These are phyloP conservation scores for Neogobius melanostomus DNA, from an alignment of 2,113 vertebrate species.

Conservation along the genomic window DNA sequence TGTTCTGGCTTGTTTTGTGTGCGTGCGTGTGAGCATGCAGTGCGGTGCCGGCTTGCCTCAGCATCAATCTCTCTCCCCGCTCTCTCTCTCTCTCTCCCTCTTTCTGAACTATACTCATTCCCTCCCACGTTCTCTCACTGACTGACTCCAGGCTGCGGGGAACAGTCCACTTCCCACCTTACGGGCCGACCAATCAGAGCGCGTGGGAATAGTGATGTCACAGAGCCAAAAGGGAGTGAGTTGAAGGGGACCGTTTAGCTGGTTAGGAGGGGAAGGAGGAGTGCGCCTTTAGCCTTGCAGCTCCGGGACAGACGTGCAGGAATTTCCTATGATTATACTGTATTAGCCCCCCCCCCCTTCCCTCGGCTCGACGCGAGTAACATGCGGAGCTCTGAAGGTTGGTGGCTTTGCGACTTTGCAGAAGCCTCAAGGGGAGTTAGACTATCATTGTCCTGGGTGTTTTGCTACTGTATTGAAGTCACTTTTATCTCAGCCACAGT, in stretches of 20 bases:
- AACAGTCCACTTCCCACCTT: constrained; percentile 67
- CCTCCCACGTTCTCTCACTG: constrained; percentile 42
- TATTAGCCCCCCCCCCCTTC: constrained; percentile 17
- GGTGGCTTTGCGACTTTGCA: constrained; percentile 39
- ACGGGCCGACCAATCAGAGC: constrained; percentile 60
- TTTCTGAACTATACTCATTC: constrained; percentile 33
- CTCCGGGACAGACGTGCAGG: constrained; percentile 49
- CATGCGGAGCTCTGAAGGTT: constrained; percentile 50
- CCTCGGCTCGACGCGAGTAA: constrained; percentile 25
- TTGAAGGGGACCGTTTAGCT: constrained; percentile 51
- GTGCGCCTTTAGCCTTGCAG: constrained; percentile 39
- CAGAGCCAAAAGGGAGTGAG: constrained; percentile 40
- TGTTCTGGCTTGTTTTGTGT: constrained; percentile 43
- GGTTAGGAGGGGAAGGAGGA: constrained; percentile 41
- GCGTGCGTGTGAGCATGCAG: constrained; percentile 46
- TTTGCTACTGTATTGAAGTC: constrained; percentile 47
- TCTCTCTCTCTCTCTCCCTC: constrained; percentile 40
- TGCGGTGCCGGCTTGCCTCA: constrained; percentile 63
- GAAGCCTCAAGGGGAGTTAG: constrained; percentile 55
- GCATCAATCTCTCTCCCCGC: constrained; percentile 65
- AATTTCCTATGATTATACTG: constrained; percentile 58
- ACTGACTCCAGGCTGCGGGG: constrained; percentile 57
- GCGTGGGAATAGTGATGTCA: constrained; percentile 70
- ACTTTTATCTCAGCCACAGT: constrained; percentile 50
- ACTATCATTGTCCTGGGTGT: constrained; percentile 56